A percentile compares a stretch with the other conserved stretches of the same genome.
phyloP scores from a whole-genome alignment of 2,113 vertebrate species.

The Motacilla alba region DNA sequence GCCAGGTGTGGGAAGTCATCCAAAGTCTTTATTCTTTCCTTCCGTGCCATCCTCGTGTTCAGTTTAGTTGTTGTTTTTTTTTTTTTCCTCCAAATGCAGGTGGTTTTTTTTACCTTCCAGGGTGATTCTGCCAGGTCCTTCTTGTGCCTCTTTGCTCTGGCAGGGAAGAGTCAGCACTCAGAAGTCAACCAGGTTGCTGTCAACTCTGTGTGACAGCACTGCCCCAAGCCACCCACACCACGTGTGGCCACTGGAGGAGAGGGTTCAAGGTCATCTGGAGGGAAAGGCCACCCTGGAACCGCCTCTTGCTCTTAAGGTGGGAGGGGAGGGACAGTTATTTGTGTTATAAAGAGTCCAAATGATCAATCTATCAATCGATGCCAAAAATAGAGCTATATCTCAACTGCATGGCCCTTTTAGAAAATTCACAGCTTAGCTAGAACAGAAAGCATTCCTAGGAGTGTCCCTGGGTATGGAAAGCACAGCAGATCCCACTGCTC shows the following conservation, averaged over 20 bases:
- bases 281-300: background rate
- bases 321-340: background rate
- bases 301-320: background rate
- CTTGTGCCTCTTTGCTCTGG: background rate
- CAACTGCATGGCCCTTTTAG: constrained; percentile 8
- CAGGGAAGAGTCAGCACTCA: background rate
- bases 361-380: background rate
- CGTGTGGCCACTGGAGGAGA: background rate
- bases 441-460: background rate
- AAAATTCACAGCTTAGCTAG: constrained; percentile 60
- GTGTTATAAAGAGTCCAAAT: background rate
- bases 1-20: background rate
- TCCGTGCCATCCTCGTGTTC: background rate
- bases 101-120: background rate
- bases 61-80: background rate
- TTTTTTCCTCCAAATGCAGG: background rate
- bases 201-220: background rate
- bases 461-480: background rate
- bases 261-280: background rate
- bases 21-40: background rate
- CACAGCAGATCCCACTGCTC: background rate
- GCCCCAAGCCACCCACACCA: background rate
- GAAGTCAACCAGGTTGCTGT: background rate
- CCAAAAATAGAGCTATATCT: constrained; percentile 43
- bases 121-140: background rate